phyloP scores from a whole-genome alignment of 1,140 invertebrate species.

The Hyposmocoma kahamanoa region DNA sequence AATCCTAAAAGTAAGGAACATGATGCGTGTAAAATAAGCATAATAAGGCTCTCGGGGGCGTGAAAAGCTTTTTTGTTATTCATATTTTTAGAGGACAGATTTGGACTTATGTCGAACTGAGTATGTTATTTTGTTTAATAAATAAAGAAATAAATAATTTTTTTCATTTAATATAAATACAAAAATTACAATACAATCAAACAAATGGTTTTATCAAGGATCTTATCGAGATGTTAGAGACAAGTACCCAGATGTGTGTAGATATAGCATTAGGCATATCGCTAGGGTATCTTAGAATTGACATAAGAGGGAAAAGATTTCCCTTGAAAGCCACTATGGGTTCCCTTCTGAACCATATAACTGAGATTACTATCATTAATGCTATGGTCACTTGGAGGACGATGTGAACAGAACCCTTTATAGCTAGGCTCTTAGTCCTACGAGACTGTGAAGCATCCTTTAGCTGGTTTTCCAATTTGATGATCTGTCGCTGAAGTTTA shows the following conservation, averaged over 20 bases:
- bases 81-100: constrained; percentile 49
- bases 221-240: constrained; percentile 60
- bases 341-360: constrained; percentile 55
- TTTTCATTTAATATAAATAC: constrained; percentile 19
- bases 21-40: no score
- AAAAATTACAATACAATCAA: constrained; percentile 8
- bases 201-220: constrained; percentile 46
- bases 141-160: constrained; percentile 46
- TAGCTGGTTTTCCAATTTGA: constrained; percentile 48
- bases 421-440: constrained; percentile 44
- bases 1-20: no score
- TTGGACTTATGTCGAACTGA: constrained; percentile 61
- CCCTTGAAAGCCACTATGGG: constrained; percentile 57
- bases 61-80: constrained; percentile 21
- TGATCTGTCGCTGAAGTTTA: constrained; percentile 63
- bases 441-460: constrained; percentile 51
- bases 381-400: constrained; percentile 46
- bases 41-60: constrained; percentile 10
- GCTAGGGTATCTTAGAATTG: constrained; percentile 58
- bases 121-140: constrained; percentile 58
- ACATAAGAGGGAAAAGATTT: constrained; percentile 53
- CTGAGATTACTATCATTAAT: constrained; percentile 44
- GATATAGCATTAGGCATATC: constrained; percentile 60
- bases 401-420: constrained; percentile 53
- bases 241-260: constrained; percentile 63